These are phyloP conservation scores for Phrynosoma platyrhinos DNA, from an alignment of 2,113 vertebrate species.

Conservation along the genomic window DNA sequence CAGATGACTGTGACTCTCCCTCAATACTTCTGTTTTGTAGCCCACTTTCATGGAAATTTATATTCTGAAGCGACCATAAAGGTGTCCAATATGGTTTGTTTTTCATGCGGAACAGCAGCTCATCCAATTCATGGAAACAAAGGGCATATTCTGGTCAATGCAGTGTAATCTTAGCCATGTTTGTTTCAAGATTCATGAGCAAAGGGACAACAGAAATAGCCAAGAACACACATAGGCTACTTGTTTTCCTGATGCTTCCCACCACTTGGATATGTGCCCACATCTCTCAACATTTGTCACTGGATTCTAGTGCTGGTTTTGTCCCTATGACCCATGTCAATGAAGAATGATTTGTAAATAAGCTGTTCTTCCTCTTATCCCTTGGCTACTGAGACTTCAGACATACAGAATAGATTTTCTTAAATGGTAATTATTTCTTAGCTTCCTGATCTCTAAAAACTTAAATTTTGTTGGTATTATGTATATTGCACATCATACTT, in stretches of 20 bases:
- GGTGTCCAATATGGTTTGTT: background rate
- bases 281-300: conserved; percentile 33
- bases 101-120: background rate
- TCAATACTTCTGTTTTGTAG: background rate
- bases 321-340: background rate
- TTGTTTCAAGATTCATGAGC: conserved; percentile 36
- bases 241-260: conserved; percentile 52
- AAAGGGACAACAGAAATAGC: background rate
- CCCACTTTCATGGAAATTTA: background rate
- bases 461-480: background rate
- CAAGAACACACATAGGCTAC: conserved; percentile 31
- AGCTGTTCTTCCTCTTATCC: conserved; percentile 2
- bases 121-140: background rate
- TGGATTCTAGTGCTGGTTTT: conserved; percentile 24
- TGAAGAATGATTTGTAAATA: background rate
- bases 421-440: background rate
- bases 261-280: conserved; percentile 44
- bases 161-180: background rate
- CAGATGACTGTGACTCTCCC: background rate
- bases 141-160: background rate
- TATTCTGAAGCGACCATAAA: background rate
- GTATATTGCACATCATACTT: background rate
- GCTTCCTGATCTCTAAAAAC: background rate
- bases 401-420: conserved; percentile 6
- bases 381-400: background rate